Evolutionary conservation across 1,140 invertebrate species (phyloP).

Genomic region (Thalassaphorura encarpata): DNA sequence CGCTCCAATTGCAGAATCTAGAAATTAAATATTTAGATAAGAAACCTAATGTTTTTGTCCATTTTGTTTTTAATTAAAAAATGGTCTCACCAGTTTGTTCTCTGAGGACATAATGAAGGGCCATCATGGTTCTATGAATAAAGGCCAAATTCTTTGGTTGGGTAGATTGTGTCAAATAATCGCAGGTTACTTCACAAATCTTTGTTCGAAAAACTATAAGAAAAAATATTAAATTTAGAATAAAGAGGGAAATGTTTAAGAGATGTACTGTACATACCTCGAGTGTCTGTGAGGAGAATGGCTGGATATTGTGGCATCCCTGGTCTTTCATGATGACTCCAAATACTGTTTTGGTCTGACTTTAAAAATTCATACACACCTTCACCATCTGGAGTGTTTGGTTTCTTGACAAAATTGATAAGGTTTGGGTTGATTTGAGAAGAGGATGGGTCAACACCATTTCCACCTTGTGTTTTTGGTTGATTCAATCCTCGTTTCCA

Average conservation of each 20-base stretch:
- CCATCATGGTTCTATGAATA: neutral
- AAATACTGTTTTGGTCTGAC: slow-evolving; percentile 18
- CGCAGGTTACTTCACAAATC: neutral
- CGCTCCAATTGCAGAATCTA: too few species aligned
- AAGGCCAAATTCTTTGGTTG: slow-evolving; percentile 7
- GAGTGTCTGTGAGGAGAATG: slow-evolving; percentile 22
- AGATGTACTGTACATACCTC: neutral
- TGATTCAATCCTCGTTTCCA: neutral
- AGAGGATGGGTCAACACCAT: neutral
- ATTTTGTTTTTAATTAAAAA: neutral
- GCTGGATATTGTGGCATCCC: slow-evolving; percentile 2
- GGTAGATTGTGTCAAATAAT: neutral
- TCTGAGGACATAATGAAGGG: neutral
- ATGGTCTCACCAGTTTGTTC: neutral
- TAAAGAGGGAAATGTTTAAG: neutral
- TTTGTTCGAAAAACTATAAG: neutral
- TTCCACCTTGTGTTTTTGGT: neutral
- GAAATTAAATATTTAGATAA: too few species aligned
- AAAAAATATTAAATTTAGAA: neutral
- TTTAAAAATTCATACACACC: slow-evolving; percentile 11
- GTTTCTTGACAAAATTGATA: slow-evolving; percentile 1
- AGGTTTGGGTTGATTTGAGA: neutral
- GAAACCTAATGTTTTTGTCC: too few species aligned
- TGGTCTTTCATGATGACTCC: slow-evolving; percentile 11
- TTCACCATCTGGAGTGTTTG: neutral